Evolutionary conservation across 2,113 vertebrate species (phyloP).

Genomic region (Oncorhynchus mykiss): DNA sequence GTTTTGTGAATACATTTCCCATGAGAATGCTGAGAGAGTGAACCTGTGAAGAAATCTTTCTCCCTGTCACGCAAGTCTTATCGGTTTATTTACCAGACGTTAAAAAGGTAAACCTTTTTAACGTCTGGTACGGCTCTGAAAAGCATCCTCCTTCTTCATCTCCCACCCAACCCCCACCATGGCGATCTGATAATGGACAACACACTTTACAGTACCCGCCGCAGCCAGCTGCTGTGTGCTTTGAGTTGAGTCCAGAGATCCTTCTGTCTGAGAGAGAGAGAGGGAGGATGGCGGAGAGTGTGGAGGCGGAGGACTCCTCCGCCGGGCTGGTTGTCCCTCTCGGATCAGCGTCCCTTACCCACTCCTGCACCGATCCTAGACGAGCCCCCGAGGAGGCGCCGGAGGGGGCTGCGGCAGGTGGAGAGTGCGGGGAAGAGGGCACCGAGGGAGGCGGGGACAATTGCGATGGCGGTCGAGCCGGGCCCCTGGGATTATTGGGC

Average conservation of each 20-base stretch:
- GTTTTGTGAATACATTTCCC: background rate
- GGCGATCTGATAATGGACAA: slow-evolving; percentile 65
- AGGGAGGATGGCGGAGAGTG: slow-evolving; percentile 86
- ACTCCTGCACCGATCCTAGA: slow-evolving; percentile 67
- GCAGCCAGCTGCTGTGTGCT: slow-evolving; percentile 68
- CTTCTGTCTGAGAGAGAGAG: slow-evolving; percentile 62
- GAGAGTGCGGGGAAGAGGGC: background rate
- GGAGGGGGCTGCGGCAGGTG: slow-evolving; percentile 43
- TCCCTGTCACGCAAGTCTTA: slow-evolving; percentile 25
- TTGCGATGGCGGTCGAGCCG: slow-evolving; percentile 71
- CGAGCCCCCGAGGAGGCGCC: slow-evolving; percentile 63
- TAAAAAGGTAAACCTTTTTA: slow-evolving; percentile 60
- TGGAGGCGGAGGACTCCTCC: slow-evolving; percentile 82
- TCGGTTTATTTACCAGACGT: slow-evolving; percentile 30
- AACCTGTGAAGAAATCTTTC: slow-evolving; percentile 38
- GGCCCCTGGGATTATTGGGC: slow-evolving; percentile 78
- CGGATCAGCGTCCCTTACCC: slow-evolving; percentile 73
- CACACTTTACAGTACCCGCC: slow-evolving; percentile 56
- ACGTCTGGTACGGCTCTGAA: slow-evolving; percentile 33
- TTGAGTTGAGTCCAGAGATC: slow-evolving; percentile 70
- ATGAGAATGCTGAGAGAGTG: slow-evolving; percentile 38
- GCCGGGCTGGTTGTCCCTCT: slow-evolving; percentile 81
- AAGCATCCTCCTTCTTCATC: slow-evolving; percentile 34
- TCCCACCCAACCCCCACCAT: slow-evolving; percentile 27
- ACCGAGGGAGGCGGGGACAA: slow-evolving; percentile 39